Conservation (phyloP, 2,888 invertebrate genomes). For the Heterodera filipjevi region DNA sequence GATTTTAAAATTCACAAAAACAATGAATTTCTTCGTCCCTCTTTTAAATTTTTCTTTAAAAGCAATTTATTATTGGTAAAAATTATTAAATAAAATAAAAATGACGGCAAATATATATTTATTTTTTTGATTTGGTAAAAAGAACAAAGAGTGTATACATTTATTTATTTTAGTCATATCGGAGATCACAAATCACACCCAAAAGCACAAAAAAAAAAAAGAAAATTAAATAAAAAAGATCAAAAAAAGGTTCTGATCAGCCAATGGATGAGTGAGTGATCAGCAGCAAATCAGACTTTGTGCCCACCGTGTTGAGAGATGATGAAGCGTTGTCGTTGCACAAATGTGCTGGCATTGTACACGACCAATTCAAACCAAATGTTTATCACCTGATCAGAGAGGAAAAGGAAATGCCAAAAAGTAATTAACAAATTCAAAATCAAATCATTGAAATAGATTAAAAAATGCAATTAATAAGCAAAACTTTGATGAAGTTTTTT, state of each 20-base stretch:
- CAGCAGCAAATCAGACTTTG: conserved; percentile 2
- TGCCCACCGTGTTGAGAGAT: neutral
- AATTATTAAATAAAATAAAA: too few species aligned
- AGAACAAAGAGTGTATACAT: too few species aligned
- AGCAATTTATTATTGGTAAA: too few species aligned
- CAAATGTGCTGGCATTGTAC: conserved; percentile 31
- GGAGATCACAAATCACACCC: too few species aligned
- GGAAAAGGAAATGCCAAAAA: too few species aligned
- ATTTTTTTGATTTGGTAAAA: too few species aligned
- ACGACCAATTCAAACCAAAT: conserved; percentile 37
- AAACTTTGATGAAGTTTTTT: neutral
- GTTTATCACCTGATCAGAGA: conserved; percentile 19
- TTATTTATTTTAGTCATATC: too few species aligned
- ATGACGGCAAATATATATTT: too few species aligned
- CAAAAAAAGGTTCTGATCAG: conserved; percentile 8
- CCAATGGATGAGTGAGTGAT: neutral
- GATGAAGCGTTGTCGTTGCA: conserved; percentile 18
- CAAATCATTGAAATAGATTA: neutral
- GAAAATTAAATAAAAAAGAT: conserved; percentile 1
- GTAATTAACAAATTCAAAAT: neutral
- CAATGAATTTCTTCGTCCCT: too few species aligned
- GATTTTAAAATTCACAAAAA: too few species aligned
- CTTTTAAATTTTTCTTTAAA: too few species aligned
- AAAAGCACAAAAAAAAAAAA: neutral
- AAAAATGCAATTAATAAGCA: neutral